These are phyloP conservation scores for Periophthalmodon schlosseri DNA, from an alignment of 2,113 vertebrate genomes.

Conservation along the genomic window DNA sequence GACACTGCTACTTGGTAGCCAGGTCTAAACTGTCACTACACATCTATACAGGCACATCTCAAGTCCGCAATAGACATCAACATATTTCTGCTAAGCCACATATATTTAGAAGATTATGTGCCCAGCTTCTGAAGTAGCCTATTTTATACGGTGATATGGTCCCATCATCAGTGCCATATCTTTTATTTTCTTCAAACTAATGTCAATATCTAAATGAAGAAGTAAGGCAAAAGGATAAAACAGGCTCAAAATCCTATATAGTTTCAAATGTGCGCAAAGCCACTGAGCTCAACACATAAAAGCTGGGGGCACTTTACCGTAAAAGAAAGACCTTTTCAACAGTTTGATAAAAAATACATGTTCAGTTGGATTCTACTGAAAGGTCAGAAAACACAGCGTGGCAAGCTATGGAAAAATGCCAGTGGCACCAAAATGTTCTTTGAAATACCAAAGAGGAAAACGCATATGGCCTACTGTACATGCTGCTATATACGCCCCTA, in stretches of 20 bases:
- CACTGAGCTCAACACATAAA: slow-evolving; percentile 33
- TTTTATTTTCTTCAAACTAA: no score
- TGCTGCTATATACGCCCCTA: not conserved
- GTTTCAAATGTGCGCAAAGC: slow-evolving; percentile 20
- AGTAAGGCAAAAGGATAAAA: not conserved
- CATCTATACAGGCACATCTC: slow-evolving; percentile 58
- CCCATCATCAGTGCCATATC: no score
- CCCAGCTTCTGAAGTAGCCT: no score
- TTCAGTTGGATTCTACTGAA: slow-evolving; percentile 32
- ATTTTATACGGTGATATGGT: no score
- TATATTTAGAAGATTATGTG: not conserved
- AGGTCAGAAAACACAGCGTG: slow-evolving; percentile 21
- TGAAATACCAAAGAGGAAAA: slow-evolving; percentile 4
- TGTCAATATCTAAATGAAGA: not conserved
- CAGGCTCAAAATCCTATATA: not conserved
- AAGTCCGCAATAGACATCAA: slow-evolving; percentile 43
- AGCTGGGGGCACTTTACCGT: slow-evolving; percentile 18
- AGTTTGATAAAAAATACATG: slow-evolving; percentile 62
- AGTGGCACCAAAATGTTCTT: slow-evolving; percentile 12
- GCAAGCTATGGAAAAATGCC: slow-evolving; percentile 16
- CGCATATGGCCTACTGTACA: not conserved
- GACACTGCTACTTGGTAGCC: slow-evolving; percentile 67
- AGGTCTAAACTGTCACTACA: slow-evolving; percentile 69
- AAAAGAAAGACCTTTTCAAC: slow-evolving; percentile 48
- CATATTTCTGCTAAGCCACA: slow-evolving; percentile 60